Conservation (phyloP, 2,888 invertebrate species). For the Ectemnius lituratus region DNA sequence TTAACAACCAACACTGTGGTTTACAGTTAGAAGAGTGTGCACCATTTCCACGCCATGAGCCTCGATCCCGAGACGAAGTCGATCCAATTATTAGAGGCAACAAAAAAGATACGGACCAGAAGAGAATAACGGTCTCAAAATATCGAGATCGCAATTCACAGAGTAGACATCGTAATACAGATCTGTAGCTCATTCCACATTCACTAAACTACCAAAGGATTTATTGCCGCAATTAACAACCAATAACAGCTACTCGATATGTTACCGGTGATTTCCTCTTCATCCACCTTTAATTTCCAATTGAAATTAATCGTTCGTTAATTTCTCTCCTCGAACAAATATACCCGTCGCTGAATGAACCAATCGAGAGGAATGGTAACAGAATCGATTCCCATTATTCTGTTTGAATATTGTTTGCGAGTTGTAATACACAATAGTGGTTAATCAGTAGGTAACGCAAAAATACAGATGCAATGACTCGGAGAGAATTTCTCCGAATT, state of each 20-base stretch:
- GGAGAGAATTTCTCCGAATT: neutral
- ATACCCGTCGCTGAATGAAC: too few species aligned
- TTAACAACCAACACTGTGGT: conserved; percentile 19
- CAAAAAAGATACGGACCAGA: neutral
- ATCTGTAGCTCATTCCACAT: too few species aligned
- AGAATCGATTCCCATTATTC: too few species aligned
- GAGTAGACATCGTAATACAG: too few species aligned
- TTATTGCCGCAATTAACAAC: too few species aligned
- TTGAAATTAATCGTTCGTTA: neutral
- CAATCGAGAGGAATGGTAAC: too few species aligned
- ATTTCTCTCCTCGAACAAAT: neutral
- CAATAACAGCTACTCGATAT: too few species aligned
- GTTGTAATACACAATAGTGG: too few species aligned
- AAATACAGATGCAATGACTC: neutral
- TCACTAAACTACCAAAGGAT: too few species aligned
- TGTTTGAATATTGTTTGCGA: too few species aligned
- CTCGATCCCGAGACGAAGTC: neutral
- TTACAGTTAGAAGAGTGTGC: conserved; percentile 35
- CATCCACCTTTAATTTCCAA: neutral
- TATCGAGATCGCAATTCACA: neutral
- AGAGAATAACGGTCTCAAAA: conserved; percentile 4
- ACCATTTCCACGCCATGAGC: conserved; percentile 17
- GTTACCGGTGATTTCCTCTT: neutral
- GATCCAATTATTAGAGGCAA: conserved; percentile 3
- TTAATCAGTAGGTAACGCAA: too few species aligned